A percentile compares a stretch with the other conserved stretches of the same genome.
Conservation (phyloP, 2,113 vertebrate species). For the Bagarius yarrelli region DNA sequence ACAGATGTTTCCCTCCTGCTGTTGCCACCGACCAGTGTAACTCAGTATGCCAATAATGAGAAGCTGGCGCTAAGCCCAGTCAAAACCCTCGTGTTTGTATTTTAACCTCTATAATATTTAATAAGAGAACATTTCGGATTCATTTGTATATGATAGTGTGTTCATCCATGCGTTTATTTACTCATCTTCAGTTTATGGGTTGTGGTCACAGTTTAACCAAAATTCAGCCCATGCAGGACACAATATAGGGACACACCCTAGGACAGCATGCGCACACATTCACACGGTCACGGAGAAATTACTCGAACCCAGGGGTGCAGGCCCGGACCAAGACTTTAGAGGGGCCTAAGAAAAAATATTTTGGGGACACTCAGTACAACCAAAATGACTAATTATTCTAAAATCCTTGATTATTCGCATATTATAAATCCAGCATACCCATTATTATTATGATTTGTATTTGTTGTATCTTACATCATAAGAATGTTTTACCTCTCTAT, state of each 20-base stretch:
- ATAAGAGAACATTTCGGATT: background rate
- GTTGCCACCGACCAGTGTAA: background rate
- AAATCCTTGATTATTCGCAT: too few species aligned
- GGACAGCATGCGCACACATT: background rate
- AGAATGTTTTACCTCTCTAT: too few species aligned
- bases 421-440: too few species aligned
- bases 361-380: too few species aligned
- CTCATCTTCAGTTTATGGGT: background rate
- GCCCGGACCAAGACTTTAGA: too few species aligned
- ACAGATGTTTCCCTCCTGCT: conserved; percentile 18
- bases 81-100: background rate
- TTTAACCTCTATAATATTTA: background rate
- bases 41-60: background rate
- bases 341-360: too few species aligned
- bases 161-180: background rate
- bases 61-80: background rate
- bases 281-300: background rate
- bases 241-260: background rate
- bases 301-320: background rate
- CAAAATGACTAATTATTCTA: too few species aligned
- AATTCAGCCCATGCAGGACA: background rate
- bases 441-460: too few species aligned
- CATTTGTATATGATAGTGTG: background rate
- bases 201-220: background rate
- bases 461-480: too few species aligned